Percentiles rank a stretch among this genome's conserved stretches.
Evolutionary conservation across 2,888 invertebrate genomes (phyloP).

Genomic region (Lepidochrysops patricia): DNA sequence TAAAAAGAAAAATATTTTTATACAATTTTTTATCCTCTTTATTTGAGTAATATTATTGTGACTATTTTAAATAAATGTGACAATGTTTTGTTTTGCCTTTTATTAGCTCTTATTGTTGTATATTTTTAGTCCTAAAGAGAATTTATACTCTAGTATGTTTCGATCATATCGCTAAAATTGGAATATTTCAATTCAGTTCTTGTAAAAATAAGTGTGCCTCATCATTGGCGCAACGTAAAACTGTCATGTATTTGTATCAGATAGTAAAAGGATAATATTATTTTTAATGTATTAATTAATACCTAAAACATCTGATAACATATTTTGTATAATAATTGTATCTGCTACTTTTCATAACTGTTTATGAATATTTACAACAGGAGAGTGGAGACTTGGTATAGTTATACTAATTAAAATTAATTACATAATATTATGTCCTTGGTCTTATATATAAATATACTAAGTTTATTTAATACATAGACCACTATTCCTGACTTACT

Average conservation of each 20-base stretch:
- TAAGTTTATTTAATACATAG: too few relatives aligned
- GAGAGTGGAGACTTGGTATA: not conserved
- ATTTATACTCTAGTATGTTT: too few relatives aligned
- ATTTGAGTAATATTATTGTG: constrained; percentile 34
- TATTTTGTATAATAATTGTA: not conserved
- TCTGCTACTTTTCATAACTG: not conserved
- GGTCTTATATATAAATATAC: too few relatives aligned
- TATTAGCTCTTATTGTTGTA: constrained; percentile 18
- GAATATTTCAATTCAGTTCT: too few relatives aligned
- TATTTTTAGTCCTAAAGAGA: too few relatives aligned
- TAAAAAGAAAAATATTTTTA: constrained; percentile 62
- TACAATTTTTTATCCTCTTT: constrained; percentile 49
- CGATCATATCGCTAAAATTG: not conserved
- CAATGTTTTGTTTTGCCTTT: constrained; percentile 40
- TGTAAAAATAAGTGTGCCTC: too few relatives aligned
- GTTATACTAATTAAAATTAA: not conserved
- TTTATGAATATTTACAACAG: not conserved
- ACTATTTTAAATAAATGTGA: constrained; percentile 57
- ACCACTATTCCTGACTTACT: too few relatives aligned
- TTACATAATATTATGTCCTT: too few relatives aligned
- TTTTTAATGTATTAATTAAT: too few relatives aligned
- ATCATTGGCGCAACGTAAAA: too few relatives aligned
- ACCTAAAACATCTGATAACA: not conserved
- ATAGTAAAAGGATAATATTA: too few relatives aligned
- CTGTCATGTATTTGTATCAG: too few relatives aligned